These are phyloP conservation scores for Drosophila kuntzei DNA, from an alignment of 2,888 invertebrate genomes.

Conservation along the genomic window DNA sequence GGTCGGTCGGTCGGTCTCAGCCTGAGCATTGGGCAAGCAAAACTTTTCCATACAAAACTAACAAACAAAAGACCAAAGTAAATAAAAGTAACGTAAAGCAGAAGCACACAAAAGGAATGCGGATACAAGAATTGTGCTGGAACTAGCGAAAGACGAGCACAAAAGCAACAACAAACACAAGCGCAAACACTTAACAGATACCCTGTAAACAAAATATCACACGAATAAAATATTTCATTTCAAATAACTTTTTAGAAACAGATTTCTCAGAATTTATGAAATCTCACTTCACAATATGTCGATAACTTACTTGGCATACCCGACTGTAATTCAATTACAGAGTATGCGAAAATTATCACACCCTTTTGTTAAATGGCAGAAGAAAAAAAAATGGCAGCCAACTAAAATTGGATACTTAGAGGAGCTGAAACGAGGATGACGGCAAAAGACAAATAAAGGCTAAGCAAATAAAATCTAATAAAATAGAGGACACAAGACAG, in stretches of 20 bases:
- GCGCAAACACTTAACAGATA: constrained; percentile 1
- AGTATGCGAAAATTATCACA: constrained; percentile 54
- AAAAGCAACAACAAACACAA: constrained; percentile 34
- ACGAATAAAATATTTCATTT: neutral
- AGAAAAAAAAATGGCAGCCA: constrained; percentile 26
- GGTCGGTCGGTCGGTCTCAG: constrained; percentile 19
- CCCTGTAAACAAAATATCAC: constrained; percentile 4
- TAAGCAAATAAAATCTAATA: constrained; percentile 80
- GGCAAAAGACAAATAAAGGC: constrained; percentile 75
- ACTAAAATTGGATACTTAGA: constrained; percentile 70
- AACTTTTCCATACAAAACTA: constrained; percentile 69
- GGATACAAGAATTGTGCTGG: constrained; percentile 49
- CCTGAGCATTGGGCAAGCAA: constrained; percentile 45
- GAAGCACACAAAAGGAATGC: constrained; percentile 44
- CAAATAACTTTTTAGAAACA: neutral
- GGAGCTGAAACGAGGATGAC: constrained; percentile 34
- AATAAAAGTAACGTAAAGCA: constrained; percentile 60
- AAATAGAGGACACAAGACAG: constrained; percentile 67
- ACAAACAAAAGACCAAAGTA: constrained; percentile 75
- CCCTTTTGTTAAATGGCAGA: constrained; percentile 30
- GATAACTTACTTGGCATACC: neutral
- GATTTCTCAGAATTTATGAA: neutral
- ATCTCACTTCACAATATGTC: neutral
- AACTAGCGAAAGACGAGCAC: constrained; percentile 38
- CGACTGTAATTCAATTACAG: neutral